Evolutionary conservation across 2,113 vertebrate species (phyloP).

Genomic region (Etheostoma cragini): DNA sequence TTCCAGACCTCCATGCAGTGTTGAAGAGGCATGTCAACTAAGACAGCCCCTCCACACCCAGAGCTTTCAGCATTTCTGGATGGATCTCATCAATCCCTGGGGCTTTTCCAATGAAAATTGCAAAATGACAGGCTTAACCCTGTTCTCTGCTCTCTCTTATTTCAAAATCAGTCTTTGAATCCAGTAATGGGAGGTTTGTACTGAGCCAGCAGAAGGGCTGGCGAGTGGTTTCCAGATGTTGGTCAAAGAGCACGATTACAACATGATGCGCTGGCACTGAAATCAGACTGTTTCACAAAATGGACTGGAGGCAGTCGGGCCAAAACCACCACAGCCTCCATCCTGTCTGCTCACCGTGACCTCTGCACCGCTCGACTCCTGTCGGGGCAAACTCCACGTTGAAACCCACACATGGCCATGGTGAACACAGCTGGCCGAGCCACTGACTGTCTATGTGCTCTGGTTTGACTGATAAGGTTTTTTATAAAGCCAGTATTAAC

Average conservation of each 20-base stretch:
- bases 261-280: slow-evolving; percentile 57
- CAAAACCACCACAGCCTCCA: slow-evolving; percentile 8
- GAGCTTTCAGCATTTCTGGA: too few species aligned
- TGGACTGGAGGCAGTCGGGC: not conserved
- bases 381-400: not conserved
- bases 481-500: not conserved
- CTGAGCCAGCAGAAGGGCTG: slow-evolving; percentile 29
- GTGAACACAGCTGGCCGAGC: slow-evolving; percentile 11
- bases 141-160: slow-evolving; percentile 17
- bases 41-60: too few species aligned
- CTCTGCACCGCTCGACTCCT: slow-evolving; percentile 1
- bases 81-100: too few species aligned
- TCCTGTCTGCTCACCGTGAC: slow-evolving; percentile 10
- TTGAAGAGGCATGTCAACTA: too few species aligned
- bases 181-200: slow-evolving; percentile 1
- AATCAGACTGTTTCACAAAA: slow-evolving; percentile 66
- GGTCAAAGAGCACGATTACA: slow-evolving; percentile 66
- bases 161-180: slow-evolving; percentile 33
- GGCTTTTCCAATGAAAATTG: not conserved
- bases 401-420: not conserved
- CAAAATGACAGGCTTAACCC: not conserved
- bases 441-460: not conserved
- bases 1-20: too few species aligned
- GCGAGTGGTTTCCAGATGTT: not conserved
- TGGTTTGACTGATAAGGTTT: not conserved